Evolutionary conservation across 2,113 vertebrate species (phyloP).

Genomic region (Mus pahari): DNA sequence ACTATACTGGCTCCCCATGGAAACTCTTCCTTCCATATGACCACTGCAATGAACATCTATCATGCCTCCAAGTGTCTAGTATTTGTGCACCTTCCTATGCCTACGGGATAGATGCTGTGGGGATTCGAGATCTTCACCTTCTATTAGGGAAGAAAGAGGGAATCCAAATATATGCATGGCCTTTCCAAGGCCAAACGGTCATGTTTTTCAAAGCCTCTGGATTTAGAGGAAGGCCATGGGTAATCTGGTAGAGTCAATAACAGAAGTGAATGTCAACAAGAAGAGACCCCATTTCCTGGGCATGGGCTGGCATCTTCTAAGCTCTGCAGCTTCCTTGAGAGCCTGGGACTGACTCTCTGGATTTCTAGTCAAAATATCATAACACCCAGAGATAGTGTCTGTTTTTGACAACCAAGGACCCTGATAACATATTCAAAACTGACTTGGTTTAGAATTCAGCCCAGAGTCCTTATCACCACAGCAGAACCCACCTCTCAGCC

Average conservation of each 20-base stretch:
- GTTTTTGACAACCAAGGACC: not conserved
- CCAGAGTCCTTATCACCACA: not conserved
- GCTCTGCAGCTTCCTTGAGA: not conserved
- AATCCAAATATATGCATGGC: not conserved
- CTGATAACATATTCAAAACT: not conserved
- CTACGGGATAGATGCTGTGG: not conserved
- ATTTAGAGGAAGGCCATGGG: not conserved
- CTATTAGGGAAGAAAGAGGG: conserved; percentile 3
- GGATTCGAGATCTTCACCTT: not conserved
- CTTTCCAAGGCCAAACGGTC: not conserved
- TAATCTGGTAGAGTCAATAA: not conserved
- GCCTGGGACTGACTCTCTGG: not conserved
- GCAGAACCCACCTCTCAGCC: not conserved
- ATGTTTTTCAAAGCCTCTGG: not conserved
- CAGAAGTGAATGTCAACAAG: rapidly evolving
- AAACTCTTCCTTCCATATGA: not conserved
- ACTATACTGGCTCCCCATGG: not conserved
- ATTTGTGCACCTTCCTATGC: not conserved
- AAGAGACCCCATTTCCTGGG: not conserved
- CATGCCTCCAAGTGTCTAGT: not conserved
- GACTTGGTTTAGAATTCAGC: not conserved
- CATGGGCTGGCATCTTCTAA: not conserved
- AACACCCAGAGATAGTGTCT: not conserved
- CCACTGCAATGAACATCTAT: not conserved
- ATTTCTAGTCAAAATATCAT: not conserved